phyloP scores from a whole-genome alignment of 2,113 vertebrate species.

The Crypturellus undulatus region DNA sequence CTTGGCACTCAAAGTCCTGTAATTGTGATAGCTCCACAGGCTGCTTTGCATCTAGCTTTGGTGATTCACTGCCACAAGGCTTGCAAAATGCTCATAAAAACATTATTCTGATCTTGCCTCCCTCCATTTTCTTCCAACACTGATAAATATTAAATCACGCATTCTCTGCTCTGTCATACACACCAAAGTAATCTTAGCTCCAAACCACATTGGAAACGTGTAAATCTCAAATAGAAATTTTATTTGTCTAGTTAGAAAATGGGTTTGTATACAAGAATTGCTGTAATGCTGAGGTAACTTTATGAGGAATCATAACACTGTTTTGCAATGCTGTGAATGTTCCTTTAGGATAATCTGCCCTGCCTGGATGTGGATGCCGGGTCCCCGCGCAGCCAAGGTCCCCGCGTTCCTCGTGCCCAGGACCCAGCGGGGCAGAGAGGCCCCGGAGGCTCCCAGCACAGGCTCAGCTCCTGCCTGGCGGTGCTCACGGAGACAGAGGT shows the following conservation, averaged over 20 bases:
- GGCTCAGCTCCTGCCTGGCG: neutral
- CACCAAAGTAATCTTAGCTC: neutral
- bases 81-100: neutral
- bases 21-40: neutral
- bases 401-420: neutral
- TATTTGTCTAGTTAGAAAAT: neutral
- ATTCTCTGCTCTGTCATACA: neutral
- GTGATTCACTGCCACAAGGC: neutral
- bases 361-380: neutral
- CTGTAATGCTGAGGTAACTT: slow-evolving; percentile 29
- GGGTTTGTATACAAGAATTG: slow-evolving; percentile 25
- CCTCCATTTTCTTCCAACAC: neutral
- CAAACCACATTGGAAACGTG: neutral
- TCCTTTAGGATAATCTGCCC: slow-evolving; percentile 10
- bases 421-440: neutral
- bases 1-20: neutral
- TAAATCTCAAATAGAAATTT: slow-evolving; percentile 24
- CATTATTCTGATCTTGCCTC: neutral
- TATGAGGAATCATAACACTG: slow-evolving; percentile 22
- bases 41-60: neutral
- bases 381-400: slow-evolving; percentile 1
- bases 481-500: neutral
- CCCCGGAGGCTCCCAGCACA: neutral
- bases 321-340: slow-evolving; percentile 12
- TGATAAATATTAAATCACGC: neutral